Evolutionary conservation across 2,797 vertebrate species (phyloP).

Genomic region (Euphonia xanthogaster): DNA sequence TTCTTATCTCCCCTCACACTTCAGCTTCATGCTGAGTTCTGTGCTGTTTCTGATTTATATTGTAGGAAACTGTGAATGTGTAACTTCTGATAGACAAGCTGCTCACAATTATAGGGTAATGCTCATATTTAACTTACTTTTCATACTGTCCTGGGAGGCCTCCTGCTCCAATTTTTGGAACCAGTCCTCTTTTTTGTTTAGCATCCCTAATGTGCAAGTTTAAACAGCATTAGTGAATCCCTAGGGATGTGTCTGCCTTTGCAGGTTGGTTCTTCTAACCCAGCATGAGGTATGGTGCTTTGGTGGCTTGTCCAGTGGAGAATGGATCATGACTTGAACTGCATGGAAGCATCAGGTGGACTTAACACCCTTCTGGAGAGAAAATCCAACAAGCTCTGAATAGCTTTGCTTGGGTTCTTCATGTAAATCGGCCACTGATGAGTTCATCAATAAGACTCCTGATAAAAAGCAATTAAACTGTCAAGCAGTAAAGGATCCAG

Average conservation of each 20-base stretch:
- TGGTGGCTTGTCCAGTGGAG: background rate
- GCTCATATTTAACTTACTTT: background rate
- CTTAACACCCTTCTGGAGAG: background rate
- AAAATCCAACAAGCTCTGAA: background rate
- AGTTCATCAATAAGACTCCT: background rate
- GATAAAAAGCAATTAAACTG: conserved; percentile 31
- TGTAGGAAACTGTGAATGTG: background rate
- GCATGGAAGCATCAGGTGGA: background rate
- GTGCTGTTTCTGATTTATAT: background rate
- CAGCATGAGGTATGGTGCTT: background rate
- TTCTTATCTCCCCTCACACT: conserved; percentile 8
- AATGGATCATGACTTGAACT: background rate
- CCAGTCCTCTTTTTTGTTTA: background rate
- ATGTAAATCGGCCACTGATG: background rate
- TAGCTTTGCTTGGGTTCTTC: background rate
- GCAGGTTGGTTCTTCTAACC: background rate
- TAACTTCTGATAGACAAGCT: background rate
- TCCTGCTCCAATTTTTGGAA: background rate
- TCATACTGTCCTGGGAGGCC: background rate
- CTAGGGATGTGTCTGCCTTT: background rate
- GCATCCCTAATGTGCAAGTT: background rate
- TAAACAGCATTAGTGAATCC: background rate
- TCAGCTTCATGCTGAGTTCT: background rate
- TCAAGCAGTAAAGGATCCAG: background rate
- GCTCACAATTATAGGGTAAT: background rate